Conservation (phyloP, 1,140 invertebrate species). For the Drosophila gunungcola region DNA sequence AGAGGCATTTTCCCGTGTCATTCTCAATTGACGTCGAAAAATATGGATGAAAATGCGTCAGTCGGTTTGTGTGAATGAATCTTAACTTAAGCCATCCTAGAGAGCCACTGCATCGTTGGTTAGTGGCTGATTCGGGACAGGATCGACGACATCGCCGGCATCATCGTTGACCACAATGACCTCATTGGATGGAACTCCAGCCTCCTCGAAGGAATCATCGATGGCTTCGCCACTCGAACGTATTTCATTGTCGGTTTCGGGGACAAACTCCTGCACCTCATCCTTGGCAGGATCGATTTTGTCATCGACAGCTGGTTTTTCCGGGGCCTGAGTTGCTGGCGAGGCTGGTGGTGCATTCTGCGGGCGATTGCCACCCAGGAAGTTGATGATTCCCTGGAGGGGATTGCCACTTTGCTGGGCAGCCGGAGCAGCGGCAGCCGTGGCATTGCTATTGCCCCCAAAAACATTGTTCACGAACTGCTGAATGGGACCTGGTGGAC, state of each 20-base stretch:
- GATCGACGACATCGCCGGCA: conserved; percentile 24
- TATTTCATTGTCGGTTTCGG: conserved; percentile 65
- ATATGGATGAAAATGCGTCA: conserved; percentile 66
- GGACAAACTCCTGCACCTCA: conserved; percentile 37
- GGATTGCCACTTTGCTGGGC: conserved; percentile 57
- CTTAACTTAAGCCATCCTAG: not conserved
- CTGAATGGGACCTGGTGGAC: conserved; percentile 77
- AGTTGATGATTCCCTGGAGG: conserved; percentile 59
- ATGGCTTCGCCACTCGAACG: conserved; percentile 67
- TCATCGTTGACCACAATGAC: conserved; percentile 80
- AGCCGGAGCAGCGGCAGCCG: conserved; percentile 34
- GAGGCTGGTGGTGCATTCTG: conserved; percentile 50
- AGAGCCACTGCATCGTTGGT: conserved; percentile 44
- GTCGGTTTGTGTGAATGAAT: conserved; percentile 29
- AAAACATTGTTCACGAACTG: conserved; percentile 76
- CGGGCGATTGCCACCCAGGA: conserved; percentile 77
- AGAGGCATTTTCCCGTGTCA: conserved; percentile 42
- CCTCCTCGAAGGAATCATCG: conserved; percentile 74
- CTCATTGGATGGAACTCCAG: conserved; percentile 65
- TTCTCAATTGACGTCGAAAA: conserved; percentile 38
- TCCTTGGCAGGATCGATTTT: conserved; percentile 59
- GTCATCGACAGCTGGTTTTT: conserved; percentile 54
- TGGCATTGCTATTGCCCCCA: conserved; percentile 59
- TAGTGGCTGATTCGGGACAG: conserved; percentile 14
- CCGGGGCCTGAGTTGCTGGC: conserved; percentile 29